These are phyloP conservation scores for Diprion similis DNA, from an alignment of 1,140 invertebrate genomes.

Conservation along the genomic window DNA sequence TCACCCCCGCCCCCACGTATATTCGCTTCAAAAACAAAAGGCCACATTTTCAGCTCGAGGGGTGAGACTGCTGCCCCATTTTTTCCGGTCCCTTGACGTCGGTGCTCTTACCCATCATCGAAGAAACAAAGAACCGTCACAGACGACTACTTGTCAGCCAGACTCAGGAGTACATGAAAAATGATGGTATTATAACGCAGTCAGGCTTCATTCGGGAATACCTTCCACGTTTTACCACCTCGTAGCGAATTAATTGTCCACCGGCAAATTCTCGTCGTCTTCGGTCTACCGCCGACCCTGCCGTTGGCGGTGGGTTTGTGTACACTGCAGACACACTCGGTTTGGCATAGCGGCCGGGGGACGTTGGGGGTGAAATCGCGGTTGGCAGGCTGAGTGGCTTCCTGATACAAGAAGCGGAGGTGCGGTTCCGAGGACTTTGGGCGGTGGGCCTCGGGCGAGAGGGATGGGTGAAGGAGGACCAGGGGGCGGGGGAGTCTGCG, in stretches of 20 bases:
- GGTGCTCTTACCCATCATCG: slow-evolving; percentile 46
- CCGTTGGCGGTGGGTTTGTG: not conserved
- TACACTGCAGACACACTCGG: not conserved
- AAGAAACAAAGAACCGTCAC: slow-evolving; percentile 34
- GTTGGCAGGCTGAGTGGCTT: slow-evolving; percentile 38
- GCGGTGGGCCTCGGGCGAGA: slow-evolving; percentile 23
- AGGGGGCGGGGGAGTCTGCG: slow-evolving; percentile 48
- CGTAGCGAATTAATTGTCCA: slow-evolving; percentile 27
- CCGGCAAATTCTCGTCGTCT: not conserved
- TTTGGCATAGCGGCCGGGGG: slow-evolving; percentile 1
- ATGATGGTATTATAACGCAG: too few species aligned
- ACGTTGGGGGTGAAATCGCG: slow-evolving; percentile 27
- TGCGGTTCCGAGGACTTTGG: slow-evolving; percentile 44
- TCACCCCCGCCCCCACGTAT: too few species aligned
- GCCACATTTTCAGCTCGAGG: not conserved
- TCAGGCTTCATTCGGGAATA: too few species aligned
- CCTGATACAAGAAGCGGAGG: slow-evolving; percentile 44
- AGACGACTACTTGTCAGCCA: slow-evolving; percentile 34
- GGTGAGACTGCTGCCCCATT: slow-evolving; percentile 15
- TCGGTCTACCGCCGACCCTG: slow-evolving; percentile 6
- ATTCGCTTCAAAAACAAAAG: not conserved
- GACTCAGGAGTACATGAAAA: slow-evolving; percentile 27
- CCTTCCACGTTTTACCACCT: slow-evolving; percentile 25
- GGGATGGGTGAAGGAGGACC: slow-evolving; percentile 27
- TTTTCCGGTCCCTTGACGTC: slow-evolving; percentile 38